These are phyloP conservation scores for Acanthosepion esculentum DNA, from an alignment of 2,888 invertebrate genomes.

Conservation along the genomic window DNA sequence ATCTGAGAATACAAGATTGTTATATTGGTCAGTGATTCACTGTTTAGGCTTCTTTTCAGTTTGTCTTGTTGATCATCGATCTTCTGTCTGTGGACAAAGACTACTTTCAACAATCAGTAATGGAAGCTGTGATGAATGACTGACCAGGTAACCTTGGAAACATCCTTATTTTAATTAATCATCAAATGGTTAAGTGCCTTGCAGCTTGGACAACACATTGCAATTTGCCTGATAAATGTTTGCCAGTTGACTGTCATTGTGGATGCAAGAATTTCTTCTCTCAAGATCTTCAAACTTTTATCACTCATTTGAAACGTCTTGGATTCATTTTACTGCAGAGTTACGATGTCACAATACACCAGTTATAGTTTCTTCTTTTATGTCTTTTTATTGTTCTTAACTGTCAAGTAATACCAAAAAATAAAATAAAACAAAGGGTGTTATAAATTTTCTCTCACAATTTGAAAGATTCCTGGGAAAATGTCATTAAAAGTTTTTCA, in stretches of 20 bases:
- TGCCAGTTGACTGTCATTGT: neutral
- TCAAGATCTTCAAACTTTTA: too few relatives aligned
- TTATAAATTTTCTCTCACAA: too few relatives aligned
- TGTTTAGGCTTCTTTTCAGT: neutral
- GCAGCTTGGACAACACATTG: neutral
- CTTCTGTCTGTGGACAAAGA: neutral
- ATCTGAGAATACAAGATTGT: neutral
- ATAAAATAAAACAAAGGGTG: too few relatives aligned
- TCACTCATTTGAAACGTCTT: too few relatives aligned
- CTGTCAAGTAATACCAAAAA: too few relatives aligned
- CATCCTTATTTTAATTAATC: neutral
- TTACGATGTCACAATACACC: too few relatives aligned
- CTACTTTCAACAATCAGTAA: neutral
- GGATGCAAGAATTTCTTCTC: neutral
- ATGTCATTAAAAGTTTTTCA: too few relatives aligned
- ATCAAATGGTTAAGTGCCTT: neutral
- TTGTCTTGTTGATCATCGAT: neutral
- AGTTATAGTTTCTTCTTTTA: too few relatives aligned
- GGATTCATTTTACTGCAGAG: too few relatives aligned
- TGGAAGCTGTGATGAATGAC: neutral
- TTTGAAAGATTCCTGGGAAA: too few relatives aligned
- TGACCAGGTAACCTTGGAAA: slow-evolving; percentile 15
- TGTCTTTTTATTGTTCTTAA: too few relatives aligned
- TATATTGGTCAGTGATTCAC: neutral
- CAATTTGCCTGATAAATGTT: neutral